Base-by-base conservation (phyloP, 2,888 invertebrate genomes). In the Macroteleia sp. region DNA sequence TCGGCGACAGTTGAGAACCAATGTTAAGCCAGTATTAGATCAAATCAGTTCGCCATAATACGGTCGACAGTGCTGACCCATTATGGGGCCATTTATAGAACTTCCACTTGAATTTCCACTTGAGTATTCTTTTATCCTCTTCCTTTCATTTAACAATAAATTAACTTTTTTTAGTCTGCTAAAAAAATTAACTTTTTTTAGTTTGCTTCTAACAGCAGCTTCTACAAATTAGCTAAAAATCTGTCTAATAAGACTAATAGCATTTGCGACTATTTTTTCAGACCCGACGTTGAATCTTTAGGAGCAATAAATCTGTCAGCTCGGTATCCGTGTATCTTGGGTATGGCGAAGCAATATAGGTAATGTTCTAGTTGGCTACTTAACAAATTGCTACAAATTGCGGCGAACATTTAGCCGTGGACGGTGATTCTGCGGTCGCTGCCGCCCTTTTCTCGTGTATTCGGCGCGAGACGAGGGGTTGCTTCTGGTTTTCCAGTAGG, bases 381-480 rank as follows among this genome's bases (percentile, higher is more conserved):
- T 91, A 91, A 91, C 91, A 91, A 91, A 91, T 91, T 91, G 90
- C 90, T 90, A 90, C 91, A 91, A 91, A 91, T 91, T 90, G 90
- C 87, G 88, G 86, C 79, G 80, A 86, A 83, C 90, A 86, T 90
- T 91, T 89, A 89, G 85, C 85, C 83, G 69, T 79, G 81, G 81
- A 78, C 85, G 83, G 78, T 81, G 82, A 86, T 83, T 85, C 80
- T 79, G 78, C 52, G 78, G 78, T 77, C 56, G 54, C 79, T 30
- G 50, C 78, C 79, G 73, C 71, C 75, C 76, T 71, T 79, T 77
- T 80, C 80, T 67, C 62, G 62, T 80, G 69, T 80, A 52, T 16
- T 39, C 28, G 39, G 59, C 52, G 67, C 74, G 66, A 54, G 57
- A 36, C 54, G 75, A 71, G 84, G 83, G 81, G 83, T 79, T 57